Base-by-base conservation (phyloP, 2,113 vertebrate genomes). In the Ictidomys tridecemlineatus region DNA sequence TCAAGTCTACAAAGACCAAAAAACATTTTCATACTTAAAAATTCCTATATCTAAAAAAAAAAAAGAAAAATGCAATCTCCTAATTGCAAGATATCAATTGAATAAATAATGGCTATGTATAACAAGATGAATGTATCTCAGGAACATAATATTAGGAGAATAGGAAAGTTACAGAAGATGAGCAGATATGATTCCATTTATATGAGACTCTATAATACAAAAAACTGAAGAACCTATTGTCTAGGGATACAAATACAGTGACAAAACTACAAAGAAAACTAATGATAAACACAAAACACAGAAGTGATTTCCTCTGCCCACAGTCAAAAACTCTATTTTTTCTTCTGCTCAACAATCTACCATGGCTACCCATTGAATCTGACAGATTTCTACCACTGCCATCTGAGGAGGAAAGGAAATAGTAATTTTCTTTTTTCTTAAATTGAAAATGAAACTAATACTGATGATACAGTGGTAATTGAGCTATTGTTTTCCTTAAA, bases 201-300 rank as follows among this genome's bases (percentile, higher is more conserved):
- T 67, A 45, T 37, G 70, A 80, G 85, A 77, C 39, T 58, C 28
- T 39, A 91, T 91, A 92, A 30, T 78, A 91, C 20, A 24, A 17
- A 74, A 72, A 92, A 94, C 53, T 24, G 14, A 58, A 45, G 8
- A 18, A 85, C 2, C 16, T 94, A 20, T 69, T 97, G 28, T 85
- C 85, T 73, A 85, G 28, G 20, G 37, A 51, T 89, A 74, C 26
- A 89, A 93, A 73, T 4, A 73, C 58, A 72, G 24, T 65, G 28
- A 26, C 13, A 65, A 72, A 87, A 79, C 45, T 73, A 84, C 85
- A 89, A 92, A 76, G 45, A 77, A 89, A 89, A 73, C 4, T 82
- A 69, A 83, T 8, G 3, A 72, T 63, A 94, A 79, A 45, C 65
- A 87, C n/a, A 77, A 53, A 78, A 78, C 65, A 34, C 12, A 85